phyloP scores from a whole-genome alignment of 2,113 vertebrate genomes.

The Ovibos moschatus region DNA sequence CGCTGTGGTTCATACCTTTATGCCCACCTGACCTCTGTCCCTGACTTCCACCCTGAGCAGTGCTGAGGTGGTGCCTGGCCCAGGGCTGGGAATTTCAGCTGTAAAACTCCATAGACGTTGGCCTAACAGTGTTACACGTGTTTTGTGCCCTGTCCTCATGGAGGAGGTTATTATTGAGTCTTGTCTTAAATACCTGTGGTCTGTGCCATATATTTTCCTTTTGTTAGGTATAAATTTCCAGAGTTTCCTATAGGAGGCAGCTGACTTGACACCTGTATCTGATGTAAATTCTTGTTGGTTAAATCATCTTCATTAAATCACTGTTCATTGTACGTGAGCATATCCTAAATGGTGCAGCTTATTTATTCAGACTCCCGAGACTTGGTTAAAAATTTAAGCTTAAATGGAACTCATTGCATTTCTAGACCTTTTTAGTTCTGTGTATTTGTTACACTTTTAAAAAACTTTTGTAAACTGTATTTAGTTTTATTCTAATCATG shows the following conservation, averaged over 20 bases:
- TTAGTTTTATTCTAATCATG: background rate
- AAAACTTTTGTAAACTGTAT: background rate
- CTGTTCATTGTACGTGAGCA: rapidly evolving
- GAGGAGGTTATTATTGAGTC: background rate
- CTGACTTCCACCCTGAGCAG: rapidly evolving
- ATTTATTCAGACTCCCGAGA: background rate
- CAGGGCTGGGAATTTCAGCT: background rate
- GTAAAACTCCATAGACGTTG: too few species aligned
- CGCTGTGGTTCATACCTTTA: rapidly evolving
- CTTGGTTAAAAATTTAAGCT: background rate
- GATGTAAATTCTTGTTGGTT: background rate
- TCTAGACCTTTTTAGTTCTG: too few species aligned
- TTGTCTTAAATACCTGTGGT: background rate
- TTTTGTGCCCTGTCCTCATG: background rate
- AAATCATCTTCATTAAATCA: background rate
- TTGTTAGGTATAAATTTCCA: background rate
- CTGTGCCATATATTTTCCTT: background rate
- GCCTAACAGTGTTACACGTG: background rate
- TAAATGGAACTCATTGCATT: rapidly evolving
- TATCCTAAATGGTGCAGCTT: background rate
- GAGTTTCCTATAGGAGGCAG: background rate
- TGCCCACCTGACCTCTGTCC: rapidly evolving
- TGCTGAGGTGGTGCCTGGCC: background rate
- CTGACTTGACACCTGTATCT: background rate
- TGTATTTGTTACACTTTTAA: background rate